Evolutionary conservation across 2,888 invertebrate species (phyloP).

Genomic region (Cheilosia vernalis): DNA sequence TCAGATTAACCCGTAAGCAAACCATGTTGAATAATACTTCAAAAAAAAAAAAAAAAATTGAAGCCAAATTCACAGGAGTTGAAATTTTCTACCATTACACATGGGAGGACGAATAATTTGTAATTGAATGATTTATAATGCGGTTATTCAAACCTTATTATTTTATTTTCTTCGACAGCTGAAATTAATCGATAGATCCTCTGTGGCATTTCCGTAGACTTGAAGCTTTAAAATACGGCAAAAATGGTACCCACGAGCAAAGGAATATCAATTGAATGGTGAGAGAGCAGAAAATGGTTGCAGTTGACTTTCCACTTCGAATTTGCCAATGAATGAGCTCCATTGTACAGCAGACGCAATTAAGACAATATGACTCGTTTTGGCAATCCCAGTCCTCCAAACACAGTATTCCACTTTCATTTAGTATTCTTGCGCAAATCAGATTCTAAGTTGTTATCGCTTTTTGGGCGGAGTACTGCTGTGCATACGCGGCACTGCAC

Average conservation of each 20-base stretch:
- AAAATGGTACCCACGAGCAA: not conserved
- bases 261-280: constrained; percentile 1
- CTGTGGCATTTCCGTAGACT: constrained; percentile 8
- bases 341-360: constrained; percentile 30
- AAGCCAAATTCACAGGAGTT: not conserved
- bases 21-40: not conserved
- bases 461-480: not conserved
- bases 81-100: constrained; percentile 2
- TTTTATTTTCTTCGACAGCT: not conserved
- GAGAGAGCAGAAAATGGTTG: constrained; percentile 2
- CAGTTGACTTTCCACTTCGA: not conserved
- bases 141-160: not conserved
- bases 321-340: constrained; percentile 1
- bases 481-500: not conserved
- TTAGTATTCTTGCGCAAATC: not conserved
- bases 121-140: constrained; percentile 30
- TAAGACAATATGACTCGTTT: constrained; percentile 11
- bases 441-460: constrained; percentile 3
- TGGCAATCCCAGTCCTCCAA: constrained; percentile 6
- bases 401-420: constrained; percentile 24
- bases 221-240: not conserved
- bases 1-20: not conserved
- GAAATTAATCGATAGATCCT: constrained; percentile 39
- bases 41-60: constrained; percentile 14
- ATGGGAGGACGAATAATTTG: constrained; percentile 3